Evolutionary conservation across 1,140 invertebrate species (phyloP).

Genomic region (Acromyrmex heyeri): DNA sequence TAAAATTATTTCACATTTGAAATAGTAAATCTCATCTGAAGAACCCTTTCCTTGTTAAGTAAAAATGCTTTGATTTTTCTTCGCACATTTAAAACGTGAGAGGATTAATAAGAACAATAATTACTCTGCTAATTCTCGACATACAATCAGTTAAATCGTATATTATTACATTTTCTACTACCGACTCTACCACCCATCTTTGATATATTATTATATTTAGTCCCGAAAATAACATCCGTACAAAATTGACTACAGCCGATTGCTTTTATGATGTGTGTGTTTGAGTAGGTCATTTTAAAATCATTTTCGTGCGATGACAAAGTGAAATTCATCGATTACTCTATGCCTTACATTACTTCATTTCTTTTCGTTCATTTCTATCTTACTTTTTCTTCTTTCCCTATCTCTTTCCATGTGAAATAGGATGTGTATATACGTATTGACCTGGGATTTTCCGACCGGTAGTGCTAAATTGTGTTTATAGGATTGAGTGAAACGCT

Average conservation of each 20-base stretch:
- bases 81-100: slow-evolving; percentile 28
- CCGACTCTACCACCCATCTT: slow-evolving; percentile 70
- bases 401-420: slow-evolving; percentile 59
- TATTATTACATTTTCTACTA: slow-evolving; percentile 72
- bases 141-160: slow-evolving; percentile 68
- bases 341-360: slow-evolving; percentile 33
- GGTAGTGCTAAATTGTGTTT: slow-evolving; percentile 56
- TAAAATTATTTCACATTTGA: not conserved
- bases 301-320: slow-evolving; percentile 73
- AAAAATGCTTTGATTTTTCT: slow-evolving; percentile 45
- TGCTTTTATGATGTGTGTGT: slow-evolving; percentile 83
- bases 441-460: slow-evolving; percentile 77
- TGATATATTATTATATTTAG: slow-evolving; percentile 76
- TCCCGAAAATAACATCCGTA: slow-evolving; percentile 85
- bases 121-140: slow-evolving; percentile 66
- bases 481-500: slow-evolving; percentile 60
- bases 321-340: slow-evolving; percentile 65
- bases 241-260: slow-evolving; percentile 86
- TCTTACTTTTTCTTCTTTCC: slow-evolving; percentile 8
- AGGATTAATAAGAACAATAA: slow-evolving; percentile 52
- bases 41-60: not conserved
- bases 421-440: slow-evolving; percentile 80
- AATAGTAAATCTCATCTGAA: not conserved
- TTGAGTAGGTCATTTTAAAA: slow-evolving; percentile 75
- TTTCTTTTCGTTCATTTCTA: slow-evolving; percentile 1